Evolutionary conservation across 2,113 vertebrate species (phyloP).

Genomic region (Mormyrus iriodes): DNA sequence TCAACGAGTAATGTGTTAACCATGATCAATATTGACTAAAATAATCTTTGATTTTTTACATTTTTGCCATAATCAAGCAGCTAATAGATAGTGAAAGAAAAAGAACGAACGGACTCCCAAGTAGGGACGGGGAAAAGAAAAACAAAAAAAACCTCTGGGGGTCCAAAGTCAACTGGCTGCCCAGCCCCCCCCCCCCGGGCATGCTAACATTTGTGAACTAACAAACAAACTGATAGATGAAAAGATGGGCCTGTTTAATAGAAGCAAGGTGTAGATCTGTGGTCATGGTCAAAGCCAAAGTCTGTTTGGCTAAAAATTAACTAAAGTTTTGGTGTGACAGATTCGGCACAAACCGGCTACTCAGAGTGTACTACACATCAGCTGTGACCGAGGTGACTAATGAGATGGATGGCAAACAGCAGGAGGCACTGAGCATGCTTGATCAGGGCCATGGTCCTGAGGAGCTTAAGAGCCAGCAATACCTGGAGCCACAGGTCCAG

Average conservation of each 20-base stretch:
- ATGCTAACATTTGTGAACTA: not conserved
- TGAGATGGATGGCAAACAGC: not conserved
- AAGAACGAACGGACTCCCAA: not conserved
- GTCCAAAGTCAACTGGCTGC: not conserved
- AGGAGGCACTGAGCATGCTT: not conserved
- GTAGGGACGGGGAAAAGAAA: not conserved
- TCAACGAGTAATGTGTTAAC: not conserved
- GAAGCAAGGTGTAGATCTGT: too few species aligned
- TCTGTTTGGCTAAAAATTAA: not conserved
- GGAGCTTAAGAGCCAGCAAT: conserved; percentile 25
- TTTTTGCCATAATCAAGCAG: not conserved
- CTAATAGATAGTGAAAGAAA: not conserved
- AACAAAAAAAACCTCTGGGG: not conserved
- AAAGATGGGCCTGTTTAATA: not conserved
- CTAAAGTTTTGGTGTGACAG: not conserved
- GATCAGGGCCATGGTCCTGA: not conserved
- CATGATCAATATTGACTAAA: not conserved
- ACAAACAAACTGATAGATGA: not conserved
- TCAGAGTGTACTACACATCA: not conserved
- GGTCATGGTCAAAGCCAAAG: not conserved
- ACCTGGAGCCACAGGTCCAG: conserved; percentile 95
- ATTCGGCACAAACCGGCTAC: not conserved
- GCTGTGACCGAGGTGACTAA: not conserved
- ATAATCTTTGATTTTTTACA: not conserved
- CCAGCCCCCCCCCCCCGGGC: not conserved